These are phyloP conservation scores for Drosophila gaucha DNA, from an alignment of 2,888 invertebrate genomes.

Conservation along the genomic window DNA sequence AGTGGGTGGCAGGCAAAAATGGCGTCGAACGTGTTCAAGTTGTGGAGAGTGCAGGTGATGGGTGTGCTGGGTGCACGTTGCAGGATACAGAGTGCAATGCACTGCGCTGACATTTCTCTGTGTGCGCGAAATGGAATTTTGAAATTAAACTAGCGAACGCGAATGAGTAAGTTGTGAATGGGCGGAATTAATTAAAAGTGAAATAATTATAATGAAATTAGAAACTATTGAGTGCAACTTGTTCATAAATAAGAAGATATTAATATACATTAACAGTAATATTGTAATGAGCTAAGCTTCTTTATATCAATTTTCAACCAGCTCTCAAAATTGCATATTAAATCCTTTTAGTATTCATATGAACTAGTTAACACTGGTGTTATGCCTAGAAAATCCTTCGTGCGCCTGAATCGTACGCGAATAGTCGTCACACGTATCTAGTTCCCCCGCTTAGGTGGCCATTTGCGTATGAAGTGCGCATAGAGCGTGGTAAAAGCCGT, in stretches of 20 bases:
- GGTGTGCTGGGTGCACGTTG: conserved; percentile 16
- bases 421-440: conserved; percentile 20
- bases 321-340: too few relatives aligned
- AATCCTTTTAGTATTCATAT: neutral
- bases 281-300: too few relatives aligned
- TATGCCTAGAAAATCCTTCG: conserved; percentile 8
- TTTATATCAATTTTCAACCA: too few relatives aligned
- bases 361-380: conserved; percentile 16
- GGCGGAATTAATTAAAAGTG: conserved; percentile 47
- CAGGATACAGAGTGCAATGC: conserved; percentile 66
- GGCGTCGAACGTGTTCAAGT: conserved; percentile 66
- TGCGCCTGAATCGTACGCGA: conserved; percentile 25
- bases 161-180: conserved; percentile 10
- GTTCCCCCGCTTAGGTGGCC: conserved; percentile 20
- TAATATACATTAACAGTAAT: neutral
- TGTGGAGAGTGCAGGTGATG: conserved; percentile 19
- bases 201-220: conserved; percentile 11
- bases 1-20: conserved; percentile 21
- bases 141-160: conserved; percentile 59
- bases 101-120: conserved; percentile 58
- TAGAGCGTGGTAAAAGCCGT: conserved; percentile 49
- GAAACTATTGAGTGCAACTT: neutral
- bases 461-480: conserved; percentile 43
- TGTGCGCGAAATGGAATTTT: conserved; percentile 59
- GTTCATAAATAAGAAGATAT: neutral